A percentile compares a stretch with the other conserved stretches of the same genome.
phyloP scores from a whole-genome alignment of 2,113 vertebrate species.

The Oncorhynchus nerka region DNA sequence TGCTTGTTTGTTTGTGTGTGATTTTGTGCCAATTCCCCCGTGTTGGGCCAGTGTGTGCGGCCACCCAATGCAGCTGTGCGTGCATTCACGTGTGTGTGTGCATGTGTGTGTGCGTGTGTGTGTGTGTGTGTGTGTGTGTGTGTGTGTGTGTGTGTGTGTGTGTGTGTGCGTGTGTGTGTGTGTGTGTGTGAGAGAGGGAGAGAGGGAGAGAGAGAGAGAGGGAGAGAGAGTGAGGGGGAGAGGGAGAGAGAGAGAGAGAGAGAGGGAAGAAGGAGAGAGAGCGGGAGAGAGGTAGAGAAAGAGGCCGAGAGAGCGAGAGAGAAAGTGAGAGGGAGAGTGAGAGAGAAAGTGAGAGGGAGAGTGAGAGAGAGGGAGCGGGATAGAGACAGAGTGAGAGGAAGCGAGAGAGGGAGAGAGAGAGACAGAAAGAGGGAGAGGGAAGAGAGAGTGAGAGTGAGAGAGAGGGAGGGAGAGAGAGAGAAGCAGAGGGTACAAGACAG shows the following conservation, averaged over 20 bases:
- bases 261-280: no score
- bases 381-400: background rate
- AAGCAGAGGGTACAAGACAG: no score
- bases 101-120: conserved; percentile 19
- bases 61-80: background rate
- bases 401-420: background rate
- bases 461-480: no score
- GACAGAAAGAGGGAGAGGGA: no score
- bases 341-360: background rate
- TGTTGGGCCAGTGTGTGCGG: conserved; percentile 24
- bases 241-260: background rate
- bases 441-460: no score
- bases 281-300: background rate
- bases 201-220: background rate
- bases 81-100: conserved; percentile 19
- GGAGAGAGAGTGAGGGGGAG: background rate
- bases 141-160: no score
- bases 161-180: conserved; percentile 12
- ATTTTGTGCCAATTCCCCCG: conserved; percentile 51
- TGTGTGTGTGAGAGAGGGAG: no score
- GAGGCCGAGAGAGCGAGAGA: no score
- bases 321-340: background rate
- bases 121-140: background rate
- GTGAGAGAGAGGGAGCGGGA: background rate
- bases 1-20: conserved; percentile 59